Base-by-base conservation (phyloP, 2,888 invertebrate species). In the Gortyna flavago region DNA sequence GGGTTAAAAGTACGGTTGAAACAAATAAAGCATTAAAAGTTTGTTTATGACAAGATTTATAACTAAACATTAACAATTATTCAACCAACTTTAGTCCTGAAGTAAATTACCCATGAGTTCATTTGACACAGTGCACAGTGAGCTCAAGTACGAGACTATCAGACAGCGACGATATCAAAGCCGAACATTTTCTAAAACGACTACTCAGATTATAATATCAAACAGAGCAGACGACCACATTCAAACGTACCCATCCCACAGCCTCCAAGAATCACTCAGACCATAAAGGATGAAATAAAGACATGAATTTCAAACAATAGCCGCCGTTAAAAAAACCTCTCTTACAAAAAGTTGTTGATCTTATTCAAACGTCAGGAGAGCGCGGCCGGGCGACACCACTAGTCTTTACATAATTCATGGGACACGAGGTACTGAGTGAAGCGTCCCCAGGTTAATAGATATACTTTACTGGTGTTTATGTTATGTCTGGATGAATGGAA, bases 401-500 rank as follows among this genome's bases (percentile, higher is more conserved):
- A 81, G 82, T 71, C 72, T 29, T 88, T 94, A 91, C 92, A 95
- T 95, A 88, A 94, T 94, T 94, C 94, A 94, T 94, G 72, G 48
- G 61, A 62, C 80, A 32, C 44, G 67, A 86, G 88, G 88, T 88
- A 89, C 90, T 88, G 91, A 93, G 94, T 92, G 93, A 93, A 93
- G 92, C 93, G 92, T 92, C 92, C 93, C 35, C 94, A 95, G 95
- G 95, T 95, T 95, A 94, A 95, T 94, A 93, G 93, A 93, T 93
- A 91, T 90, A 84, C 83, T 87, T 79, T 88, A 89, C 89, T 89
- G 87, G 82, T 90, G 89, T 90, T 90, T 90, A 87, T 90, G 80
- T 89, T 89, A 54, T 51, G 44, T 71, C 16, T 57, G 6, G 35
- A 44, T 11, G 11, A 67, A 62, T 13, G n/a, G 25, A n/a, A n/a